These are phyloP conservation scores for Agapornis canus DNA, from an alignment of 2,797 vertebrate genomes.

Conservation along the genomic window DNA sequence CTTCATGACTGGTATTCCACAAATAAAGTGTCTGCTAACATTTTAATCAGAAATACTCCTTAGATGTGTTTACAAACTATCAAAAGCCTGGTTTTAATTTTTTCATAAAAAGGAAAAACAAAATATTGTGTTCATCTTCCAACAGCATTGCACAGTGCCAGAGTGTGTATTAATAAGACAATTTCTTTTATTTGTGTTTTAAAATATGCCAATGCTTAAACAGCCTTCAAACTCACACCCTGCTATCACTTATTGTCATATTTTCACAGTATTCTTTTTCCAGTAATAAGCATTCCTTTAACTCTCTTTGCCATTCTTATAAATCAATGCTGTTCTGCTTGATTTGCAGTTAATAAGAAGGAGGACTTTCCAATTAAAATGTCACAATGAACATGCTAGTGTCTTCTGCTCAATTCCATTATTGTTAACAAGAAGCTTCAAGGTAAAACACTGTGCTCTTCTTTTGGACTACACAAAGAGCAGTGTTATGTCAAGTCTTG, in stretches of 20 bases:
- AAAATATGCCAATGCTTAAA: not conserved
- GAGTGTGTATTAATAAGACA: not conserved
- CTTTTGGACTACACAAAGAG: not conserved
- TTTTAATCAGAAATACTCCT: not conserved
- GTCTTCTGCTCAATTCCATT: not conserved
- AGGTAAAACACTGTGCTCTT: not conserved
- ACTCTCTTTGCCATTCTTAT: not conserved
- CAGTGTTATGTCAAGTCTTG: not conserved
- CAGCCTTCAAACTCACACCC: not conserved
- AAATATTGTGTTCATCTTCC: not conserved
- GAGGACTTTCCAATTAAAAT: not conserved
- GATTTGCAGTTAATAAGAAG: not conserved
- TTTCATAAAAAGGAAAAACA: not conserved
- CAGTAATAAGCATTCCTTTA: not conserved
- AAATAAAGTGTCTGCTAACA: not conserved
- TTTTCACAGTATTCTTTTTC: not conserved
- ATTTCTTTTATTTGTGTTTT: not conserved
- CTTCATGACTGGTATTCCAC: not conserved
- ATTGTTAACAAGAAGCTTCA: not conserved
- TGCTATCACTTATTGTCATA: not conserved
- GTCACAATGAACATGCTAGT: not conserved
- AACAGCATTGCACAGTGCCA: not conserved
- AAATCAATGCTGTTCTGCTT: not conserved
- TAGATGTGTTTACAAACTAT: not conserved
- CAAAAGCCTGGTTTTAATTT: not conserved